Percentiles rank a stretch among this genome's conserved stretches.
These are phyloP conservation scores for Rynchops niger DNA, from an alignment of 2,113 vertebrate species.

Conservation along the genomic window DNA sequence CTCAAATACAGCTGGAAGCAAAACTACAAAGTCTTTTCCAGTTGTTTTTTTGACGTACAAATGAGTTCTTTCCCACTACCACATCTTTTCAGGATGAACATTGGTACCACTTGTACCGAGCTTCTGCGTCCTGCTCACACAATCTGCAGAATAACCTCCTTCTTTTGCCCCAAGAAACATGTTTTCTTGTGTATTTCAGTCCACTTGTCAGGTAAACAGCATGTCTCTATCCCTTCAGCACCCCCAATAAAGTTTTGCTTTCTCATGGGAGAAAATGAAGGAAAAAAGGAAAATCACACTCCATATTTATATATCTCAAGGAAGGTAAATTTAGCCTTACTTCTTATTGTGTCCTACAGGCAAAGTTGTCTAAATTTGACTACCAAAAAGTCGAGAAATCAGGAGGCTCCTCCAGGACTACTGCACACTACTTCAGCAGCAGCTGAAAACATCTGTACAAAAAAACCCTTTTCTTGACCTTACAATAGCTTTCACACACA, in stretches of 20 bases:
- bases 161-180: neutral
- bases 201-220: neutral
- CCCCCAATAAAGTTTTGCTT: neutral
- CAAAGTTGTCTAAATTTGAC: neutral
- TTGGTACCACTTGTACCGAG: fast-evolving
- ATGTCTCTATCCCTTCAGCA: neutral
- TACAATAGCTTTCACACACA: neutral
- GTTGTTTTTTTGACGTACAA: neutral
- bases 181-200: neutral
- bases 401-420: neutral
- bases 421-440: neutral
- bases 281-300: neutral
- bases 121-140: neutral
- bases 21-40: neutral
- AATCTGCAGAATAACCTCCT: neutral
- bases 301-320: neutral
- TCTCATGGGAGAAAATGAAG: neutral
- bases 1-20: neutral
- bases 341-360: neutral
- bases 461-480: neutral
- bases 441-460: neutral
- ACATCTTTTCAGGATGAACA: neutral
- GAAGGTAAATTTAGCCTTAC: neutral
- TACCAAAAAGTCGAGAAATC: neutral
- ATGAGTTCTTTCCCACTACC: neutral